A percentile compares a stretch with the other conserved stretches of the same genome.
These are phyloP conservation scores for Neoitamus cyanurus DNA, from an alignment of 2,888 invertebrate species.

Conservation along the genomic window DNA sequence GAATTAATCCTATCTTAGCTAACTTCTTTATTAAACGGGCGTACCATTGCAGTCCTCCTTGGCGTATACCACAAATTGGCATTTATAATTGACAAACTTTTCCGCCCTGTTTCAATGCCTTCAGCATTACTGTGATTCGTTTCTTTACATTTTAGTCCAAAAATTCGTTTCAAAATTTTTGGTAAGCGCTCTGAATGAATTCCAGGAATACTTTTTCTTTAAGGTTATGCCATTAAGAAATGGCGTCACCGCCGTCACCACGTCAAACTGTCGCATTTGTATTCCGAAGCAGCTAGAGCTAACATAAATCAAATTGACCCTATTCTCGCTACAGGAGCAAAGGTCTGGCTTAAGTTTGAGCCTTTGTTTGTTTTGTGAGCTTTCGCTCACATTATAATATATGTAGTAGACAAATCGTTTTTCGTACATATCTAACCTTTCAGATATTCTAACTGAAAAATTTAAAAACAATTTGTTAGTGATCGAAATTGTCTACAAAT, in stretches of 20 bases:
- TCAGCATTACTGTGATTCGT: background rate
- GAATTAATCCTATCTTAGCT: no score
- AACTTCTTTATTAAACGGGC: no score
- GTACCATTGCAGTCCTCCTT: background rate
- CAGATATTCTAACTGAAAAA: no score
- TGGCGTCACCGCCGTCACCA: background rate
- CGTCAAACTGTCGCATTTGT: background rate
- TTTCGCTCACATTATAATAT: no score
- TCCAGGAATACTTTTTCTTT: background rate
- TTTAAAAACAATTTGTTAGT: no score
- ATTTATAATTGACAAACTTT: background rate
- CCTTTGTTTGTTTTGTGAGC: no score
- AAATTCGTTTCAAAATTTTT: background rate
- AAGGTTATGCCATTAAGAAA: background rate
- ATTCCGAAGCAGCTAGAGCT: background rate
- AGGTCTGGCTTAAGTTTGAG: background rate
- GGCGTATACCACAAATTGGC: background rate
- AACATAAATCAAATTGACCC: slow-evolving; percentile 30
- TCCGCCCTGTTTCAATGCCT: background rate
- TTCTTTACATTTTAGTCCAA: background rate
- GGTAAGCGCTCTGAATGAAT: background rate
- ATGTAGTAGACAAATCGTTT: no score
- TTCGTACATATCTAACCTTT: no score
- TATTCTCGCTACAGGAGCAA: background rate
- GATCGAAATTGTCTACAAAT: no score